These are phyloP conservation scores for Adelphocoris suturalis DNA, from an alignment of 2,888 invertebrate genomes.

Conservation along the genomic window DNA sequence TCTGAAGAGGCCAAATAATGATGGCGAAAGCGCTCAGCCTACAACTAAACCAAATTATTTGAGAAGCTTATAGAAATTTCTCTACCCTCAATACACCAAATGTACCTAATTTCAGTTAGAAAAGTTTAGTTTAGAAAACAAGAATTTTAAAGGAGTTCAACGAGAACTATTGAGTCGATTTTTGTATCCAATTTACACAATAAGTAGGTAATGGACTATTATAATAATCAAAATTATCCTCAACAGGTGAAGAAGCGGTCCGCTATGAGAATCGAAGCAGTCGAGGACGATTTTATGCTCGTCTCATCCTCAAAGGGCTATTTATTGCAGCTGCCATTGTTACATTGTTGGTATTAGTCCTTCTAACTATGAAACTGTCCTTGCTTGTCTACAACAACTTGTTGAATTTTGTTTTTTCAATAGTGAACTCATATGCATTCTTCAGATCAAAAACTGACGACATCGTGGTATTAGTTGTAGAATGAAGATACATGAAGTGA, in stretches of 20 bases:
- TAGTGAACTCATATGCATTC: neutral
- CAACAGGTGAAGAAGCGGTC: constrained; percentile 7
- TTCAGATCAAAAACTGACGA: neutral
- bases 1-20: too few species aligned
- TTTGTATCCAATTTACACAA: neutral
- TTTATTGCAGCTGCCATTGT: neutral
- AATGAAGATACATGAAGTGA: too few species aligned
- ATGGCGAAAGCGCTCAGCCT: too few species aligned
- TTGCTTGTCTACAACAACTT: neutral
- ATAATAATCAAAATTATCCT: neutral
- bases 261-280: neutral
- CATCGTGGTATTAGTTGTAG: too few species aligned
- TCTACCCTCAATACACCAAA: too few species aligned
- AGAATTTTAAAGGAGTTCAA: too few species aligned
- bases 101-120: too few species aligned
- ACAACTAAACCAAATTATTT: too few species aligned
- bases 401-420: neutral
- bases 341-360: neutral
- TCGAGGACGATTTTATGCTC: neutral
- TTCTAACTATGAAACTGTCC: neutral
- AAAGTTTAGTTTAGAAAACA: too few species aligned
- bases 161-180: too few species aligned
- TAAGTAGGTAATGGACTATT: too few species aligned
- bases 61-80: too few species aligned
- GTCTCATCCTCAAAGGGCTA: neutral